A percentile compares a stretch with the other conserved stretches of the same genome.
Evolutionary conservation across 2,113 vertebrate genomes (phyloP).

Genomic region (Crocuta crocuta): DNA sequence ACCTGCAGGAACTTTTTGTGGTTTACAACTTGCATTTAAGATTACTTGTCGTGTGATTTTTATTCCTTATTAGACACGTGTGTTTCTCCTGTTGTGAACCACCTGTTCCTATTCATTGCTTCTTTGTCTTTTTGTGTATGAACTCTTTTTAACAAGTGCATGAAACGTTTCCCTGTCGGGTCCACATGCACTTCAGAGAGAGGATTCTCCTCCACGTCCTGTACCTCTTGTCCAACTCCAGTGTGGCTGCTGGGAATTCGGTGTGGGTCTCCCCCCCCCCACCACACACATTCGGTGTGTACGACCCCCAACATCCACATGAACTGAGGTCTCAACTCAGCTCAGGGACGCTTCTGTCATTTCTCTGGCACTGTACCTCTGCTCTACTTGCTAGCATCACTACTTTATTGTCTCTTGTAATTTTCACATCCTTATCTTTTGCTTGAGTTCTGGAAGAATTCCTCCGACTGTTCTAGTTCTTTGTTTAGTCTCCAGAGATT

Average conservation of each 20-base stretch:
- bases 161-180: neutral
- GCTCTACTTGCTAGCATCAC: neutral
- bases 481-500: neutral
- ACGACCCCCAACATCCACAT: neutral
- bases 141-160: neutral
- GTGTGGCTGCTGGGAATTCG: neutral
- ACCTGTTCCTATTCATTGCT: neutral
- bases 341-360: neutral
- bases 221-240: neutral
- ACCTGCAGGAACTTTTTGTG: neutral
- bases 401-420: neutral
- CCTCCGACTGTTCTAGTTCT: neutral
- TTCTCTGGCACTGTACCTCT: neutral
- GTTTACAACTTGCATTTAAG: slow-evolving; percentile 16
- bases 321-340: neutral
- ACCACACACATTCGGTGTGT: too few relatives aligned
- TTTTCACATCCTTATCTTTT: neutral
- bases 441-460: neutral
- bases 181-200: neutral
- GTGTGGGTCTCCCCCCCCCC: too few relatives aligned
- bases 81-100: neutral
- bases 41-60: neutral
- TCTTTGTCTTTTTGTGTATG: neutral
- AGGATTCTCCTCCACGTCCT: neutral
- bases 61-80: neutral